A percentile compares a stretch with the other conserved stretches of the same genome.
Evolutionary conservation across 2,888 invertebrate genomes (phyloP).

Genomic region (Hypselothyrea guttata): DNA sequence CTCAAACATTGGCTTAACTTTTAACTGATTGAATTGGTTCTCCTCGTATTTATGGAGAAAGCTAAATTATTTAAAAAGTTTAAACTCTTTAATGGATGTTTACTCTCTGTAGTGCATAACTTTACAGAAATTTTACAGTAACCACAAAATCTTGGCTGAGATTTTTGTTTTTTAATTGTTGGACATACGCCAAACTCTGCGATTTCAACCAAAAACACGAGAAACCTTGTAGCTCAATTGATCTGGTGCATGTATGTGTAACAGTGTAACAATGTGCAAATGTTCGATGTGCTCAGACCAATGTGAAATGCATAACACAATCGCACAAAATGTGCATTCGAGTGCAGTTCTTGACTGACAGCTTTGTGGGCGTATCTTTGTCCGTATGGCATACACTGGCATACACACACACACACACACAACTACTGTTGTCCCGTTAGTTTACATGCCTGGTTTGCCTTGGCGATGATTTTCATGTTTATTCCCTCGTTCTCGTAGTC

Average conservation of each 20-base stretch:
- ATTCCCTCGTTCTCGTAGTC: conserved; percentile 40
- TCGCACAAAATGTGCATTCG: conserved; percentile 60
- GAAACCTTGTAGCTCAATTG: not conserved
- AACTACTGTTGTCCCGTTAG: conserved; percentile 24
- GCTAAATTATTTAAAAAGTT: too few species aligned
- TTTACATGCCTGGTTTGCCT: conserved; percentile 51
- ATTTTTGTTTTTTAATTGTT: too few species aligned
- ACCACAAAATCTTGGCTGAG: too few species aligned
- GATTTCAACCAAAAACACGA: not conserved
- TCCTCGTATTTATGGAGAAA: too few species aligned
- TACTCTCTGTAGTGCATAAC: too few species aligned
- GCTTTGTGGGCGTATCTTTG: conserved; percentile 20
- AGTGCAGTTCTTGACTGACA: conserved; percentile 64
- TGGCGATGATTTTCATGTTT: conserved; percentile 62
- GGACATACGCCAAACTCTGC: too few species aligned
- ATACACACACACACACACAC: conserved; percentile 4
- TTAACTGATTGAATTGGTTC: too few species aligned
- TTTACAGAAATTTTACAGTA: too few species aligned
- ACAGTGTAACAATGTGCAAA: not conserved
- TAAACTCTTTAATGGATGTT: too few species aligned
- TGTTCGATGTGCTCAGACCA: conserved; percentile 44
- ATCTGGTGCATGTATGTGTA: too few species aligned
- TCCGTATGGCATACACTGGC: not conserved
- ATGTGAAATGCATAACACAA: conserved; percentile 48
- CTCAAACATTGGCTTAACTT: too few species aligned